These are phyloP conservation scores for Lordiphosa stackelbergi DNA, from an alignment of 1,140 invertebrate genomes.

Conservation along the genomic window DNA sequence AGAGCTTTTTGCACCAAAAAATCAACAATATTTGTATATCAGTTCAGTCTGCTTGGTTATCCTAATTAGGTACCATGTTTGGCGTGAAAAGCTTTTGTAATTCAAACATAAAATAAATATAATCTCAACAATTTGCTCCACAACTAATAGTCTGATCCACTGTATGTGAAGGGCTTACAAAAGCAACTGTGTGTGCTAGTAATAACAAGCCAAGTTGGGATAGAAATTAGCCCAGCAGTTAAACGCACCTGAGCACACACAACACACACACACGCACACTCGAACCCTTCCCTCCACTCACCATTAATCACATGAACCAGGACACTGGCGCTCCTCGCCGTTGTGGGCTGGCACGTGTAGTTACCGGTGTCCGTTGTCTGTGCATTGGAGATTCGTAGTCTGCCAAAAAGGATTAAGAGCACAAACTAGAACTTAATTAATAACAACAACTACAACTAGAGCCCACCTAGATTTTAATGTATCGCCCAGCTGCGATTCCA, in stretches of 20 bases:
- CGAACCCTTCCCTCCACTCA: slow-evolving; percentile 73
- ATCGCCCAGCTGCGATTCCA: slow-evolving; percentile 71
- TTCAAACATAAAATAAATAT: too few species aligned
- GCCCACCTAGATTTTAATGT: slow-evolving; percentile 68
- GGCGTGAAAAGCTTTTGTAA: too few species aligned
- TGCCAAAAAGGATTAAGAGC: slow-evolving; percentile 19
- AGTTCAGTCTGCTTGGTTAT: too few species aligned
- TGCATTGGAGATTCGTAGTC: slow-evolving; percentile 79
- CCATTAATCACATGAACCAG: slow-evolving; percentile 94
- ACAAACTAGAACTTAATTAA: slow-evolving; percentile 29
- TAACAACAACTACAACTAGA: not conserved
- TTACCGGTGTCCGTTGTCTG: slow-evolving; percentile 88
- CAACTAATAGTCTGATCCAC: slow-evolving; percentile 9
- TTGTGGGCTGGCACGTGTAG: slow-evolving; percentile 90
- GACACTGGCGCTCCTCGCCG: slow-evolving; percentile 87
- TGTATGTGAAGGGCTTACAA: slow-evolving; percentile 27
- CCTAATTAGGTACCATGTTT: too few species aligned
- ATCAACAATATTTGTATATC: too few species aligned
- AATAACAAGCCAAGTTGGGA: not conserved
- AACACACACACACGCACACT: slow-evolving; percentile 8
- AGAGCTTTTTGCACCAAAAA: too few species aligned
- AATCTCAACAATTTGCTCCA: not conserved
- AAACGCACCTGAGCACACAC: slow-evolving; percentile 7
- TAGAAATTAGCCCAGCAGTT: slow-evolving; percentile 12
- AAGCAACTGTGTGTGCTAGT: not conserved